Base-by-base conservation (phyloP, 1,140 invertebrate genomes). In the Ips nitidus region DNA sequence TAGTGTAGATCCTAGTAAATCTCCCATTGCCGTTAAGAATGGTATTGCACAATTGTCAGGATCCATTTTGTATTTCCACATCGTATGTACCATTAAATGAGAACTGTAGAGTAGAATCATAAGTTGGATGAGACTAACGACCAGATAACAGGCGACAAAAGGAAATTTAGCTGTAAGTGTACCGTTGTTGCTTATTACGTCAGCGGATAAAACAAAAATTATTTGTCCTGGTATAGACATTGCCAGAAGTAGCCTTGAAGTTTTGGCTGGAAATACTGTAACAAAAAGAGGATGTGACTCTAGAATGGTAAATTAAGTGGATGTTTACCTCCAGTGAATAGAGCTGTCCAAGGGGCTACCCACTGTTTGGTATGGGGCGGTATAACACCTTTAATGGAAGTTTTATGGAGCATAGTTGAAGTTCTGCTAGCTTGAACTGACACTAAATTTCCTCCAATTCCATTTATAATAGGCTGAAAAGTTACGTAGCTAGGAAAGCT, bases 31-130 rank as follows among this genome's bases (percentile, higher is more conserved):
- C 2, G 97, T 98, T 55, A 98, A 84, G 82, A 97, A 97, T 1
- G 97, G 97, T 71, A 98, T 98, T 22, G 95, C 93, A n/a, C 94
- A 94, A 81, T 97, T 98, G 80, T 98, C 97, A 1, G 97, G 97
- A 83, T 98, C 95, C 72, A 95, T 92, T 77, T 91, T 91, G 74
- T 83, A 84, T 71, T 87, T 87, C 97, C 97, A 99, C 89, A 98
- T 95, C 62, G 88, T 89, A 78, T 94, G 90, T 39, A 97, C 90
- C 75, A 98, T 90, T 70, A 95, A 87, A 76, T 94, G 92, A 1
- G 93, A 91, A 53, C 94, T 84, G 80, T 95, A 94, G 4, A 94
- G 80, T 36, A 94, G 81, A 42, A 93, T 78, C 83, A 91, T 88
- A 2, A 94, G 87, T 89, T 94, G 87, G 8, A 80, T 43, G 2